Conservation (phyloP, 2,113 vertebrate species). For the zebrafish (Danio rerio) region DNA sequence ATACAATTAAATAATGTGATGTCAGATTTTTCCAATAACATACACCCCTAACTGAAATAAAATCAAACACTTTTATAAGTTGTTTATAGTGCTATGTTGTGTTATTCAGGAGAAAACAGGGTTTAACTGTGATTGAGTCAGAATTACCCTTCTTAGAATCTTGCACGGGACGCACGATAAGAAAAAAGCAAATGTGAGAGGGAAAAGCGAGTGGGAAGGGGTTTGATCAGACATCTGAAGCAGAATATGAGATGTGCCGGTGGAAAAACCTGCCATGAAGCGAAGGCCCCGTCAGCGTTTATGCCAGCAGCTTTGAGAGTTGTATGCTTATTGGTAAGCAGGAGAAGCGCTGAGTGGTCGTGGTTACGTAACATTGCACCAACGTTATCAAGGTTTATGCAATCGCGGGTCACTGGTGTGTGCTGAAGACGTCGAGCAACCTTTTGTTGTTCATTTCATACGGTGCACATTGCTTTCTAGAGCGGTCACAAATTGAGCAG, state of each 20-base stretch:
- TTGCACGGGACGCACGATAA: background rate
- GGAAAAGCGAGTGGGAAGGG: background rate
- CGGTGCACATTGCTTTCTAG: background rate
- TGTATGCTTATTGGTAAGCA: slow-evolving; percentile 27
- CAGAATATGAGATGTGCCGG: background rate
- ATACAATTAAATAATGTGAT: no score
- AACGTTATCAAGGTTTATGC: slow-evolving; percentile 41
- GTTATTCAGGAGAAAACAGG: no score
- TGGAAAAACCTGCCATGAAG: background rate
- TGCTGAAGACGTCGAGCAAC: background rate
- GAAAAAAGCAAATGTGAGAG: background rate
- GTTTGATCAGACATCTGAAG: slow-evolving; percentile 13
- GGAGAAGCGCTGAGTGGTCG: slow-evolving; percentile 15
- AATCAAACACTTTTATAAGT: background rate
- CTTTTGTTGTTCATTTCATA: slow-evolving; percentile 10
- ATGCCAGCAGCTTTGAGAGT: slow-evolving; percentile 28
- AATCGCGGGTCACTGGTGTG: slow-evolving; percentile 29
- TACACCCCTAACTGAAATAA: background rate
- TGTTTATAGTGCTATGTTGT: background rate
- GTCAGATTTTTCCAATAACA: no score
- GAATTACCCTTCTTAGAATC: background rate
- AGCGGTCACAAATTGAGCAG: no score
- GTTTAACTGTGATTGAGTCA: background rate
- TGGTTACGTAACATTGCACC: slow-evolving; percentile 32
- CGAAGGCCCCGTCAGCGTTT: slow-evolving; percentile 31